These are phyloP conservation scores for Thamnophis elegans DNA, from an alignment of 2,797 vertebrate genomes.

Conservation along the genomic window DNA sequence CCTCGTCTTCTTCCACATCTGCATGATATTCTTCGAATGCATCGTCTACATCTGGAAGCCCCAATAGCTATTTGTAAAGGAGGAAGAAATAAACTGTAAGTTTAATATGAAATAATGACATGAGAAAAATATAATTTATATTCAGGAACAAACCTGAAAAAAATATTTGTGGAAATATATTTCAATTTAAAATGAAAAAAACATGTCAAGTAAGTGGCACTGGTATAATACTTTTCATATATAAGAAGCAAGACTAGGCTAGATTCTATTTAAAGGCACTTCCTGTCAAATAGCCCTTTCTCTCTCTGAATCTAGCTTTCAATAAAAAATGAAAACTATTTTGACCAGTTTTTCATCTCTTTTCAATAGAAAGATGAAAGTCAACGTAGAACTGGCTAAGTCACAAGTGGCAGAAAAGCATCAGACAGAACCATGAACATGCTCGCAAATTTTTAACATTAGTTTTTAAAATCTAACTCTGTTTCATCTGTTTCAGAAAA, in stretches of 20 bases:
- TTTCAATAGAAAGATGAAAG: background rate
- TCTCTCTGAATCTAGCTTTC: background rate
- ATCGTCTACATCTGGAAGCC: conserved; percentile 94
- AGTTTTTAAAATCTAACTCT: background rate
- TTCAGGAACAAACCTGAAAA: background rate
- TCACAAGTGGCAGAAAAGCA: background rate
- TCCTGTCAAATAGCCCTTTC: background rate
- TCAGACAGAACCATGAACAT: background rate
- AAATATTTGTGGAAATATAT: background rate
- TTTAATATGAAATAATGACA: background rate
- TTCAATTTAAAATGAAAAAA: background rate
- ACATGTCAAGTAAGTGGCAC: background rate
- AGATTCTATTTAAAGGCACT: background rate
- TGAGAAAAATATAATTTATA: background rate
- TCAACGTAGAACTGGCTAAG: background rate
- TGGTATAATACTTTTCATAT: background rate
- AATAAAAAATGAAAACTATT: background rate
- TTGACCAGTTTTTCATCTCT: background rate
- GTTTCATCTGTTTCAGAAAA: background rate
- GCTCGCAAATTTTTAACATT: background rate
- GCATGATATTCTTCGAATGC: conserved; percentile 95
- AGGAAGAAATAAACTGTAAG: conserved; percentile 48
- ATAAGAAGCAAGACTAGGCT: background rate
- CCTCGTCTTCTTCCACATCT: conserved; percentile 92
- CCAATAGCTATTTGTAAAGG: conserved; percentile 81